phyloP scores from a whole-genome alignment of 1,140 invertebrate species.

The Drosophila truncata region DNA sequence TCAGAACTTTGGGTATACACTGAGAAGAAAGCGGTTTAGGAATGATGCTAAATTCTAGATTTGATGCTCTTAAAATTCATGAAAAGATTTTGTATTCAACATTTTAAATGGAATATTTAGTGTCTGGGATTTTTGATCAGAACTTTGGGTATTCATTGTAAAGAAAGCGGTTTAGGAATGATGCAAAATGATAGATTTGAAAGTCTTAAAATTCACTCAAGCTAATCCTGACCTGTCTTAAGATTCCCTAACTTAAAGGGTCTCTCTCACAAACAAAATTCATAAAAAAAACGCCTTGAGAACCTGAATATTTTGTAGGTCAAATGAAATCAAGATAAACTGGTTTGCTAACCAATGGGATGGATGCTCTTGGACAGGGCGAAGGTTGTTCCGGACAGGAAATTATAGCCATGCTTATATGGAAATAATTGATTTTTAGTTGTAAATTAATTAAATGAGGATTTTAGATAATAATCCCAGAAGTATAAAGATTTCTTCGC shows the following conservation, averaged over 20 bases:
- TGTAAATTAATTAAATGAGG: not conserved
- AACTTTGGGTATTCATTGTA: too few relatives aligned
- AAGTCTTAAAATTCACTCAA: too few relatives aligned
- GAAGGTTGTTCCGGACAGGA: not conserved
- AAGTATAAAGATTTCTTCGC: not conserved
- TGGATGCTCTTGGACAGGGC: not conserved
- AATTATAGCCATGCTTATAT: not conserved
- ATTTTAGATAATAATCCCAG: not conserved
- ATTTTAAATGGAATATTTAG: not conserved
- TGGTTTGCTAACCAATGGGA: conserved; percentile 4
- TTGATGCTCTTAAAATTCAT: too few relatives aligned
- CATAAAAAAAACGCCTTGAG: not conserved
- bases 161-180: too few relatives aligned
- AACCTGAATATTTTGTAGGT: conserved; percentile 11
- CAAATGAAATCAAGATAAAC: conserved; percentile 8
- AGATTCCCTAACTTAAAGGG: not conserved
- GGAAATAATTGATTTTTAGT: not conserved
- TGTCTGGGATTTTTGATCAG: not conserved
- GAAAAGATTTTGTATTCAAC: not conserved
- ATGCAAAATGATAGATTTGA: too few relatives aligned
- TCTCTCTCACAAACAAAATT: not conserved
- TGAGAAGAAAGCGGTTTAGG: too few relatives aligned
- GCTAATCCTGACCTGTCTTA: not conserved
- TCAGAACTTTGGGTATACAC: too few relatives aligned
- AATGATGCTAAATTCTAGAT: too few relatives aligned